Evolutionary conservation across 1,140 invertebrate species (phyloP), one percentile per base, ranked within the genome.

Genomic region (Lepidotrigona ventralis): DNA sequence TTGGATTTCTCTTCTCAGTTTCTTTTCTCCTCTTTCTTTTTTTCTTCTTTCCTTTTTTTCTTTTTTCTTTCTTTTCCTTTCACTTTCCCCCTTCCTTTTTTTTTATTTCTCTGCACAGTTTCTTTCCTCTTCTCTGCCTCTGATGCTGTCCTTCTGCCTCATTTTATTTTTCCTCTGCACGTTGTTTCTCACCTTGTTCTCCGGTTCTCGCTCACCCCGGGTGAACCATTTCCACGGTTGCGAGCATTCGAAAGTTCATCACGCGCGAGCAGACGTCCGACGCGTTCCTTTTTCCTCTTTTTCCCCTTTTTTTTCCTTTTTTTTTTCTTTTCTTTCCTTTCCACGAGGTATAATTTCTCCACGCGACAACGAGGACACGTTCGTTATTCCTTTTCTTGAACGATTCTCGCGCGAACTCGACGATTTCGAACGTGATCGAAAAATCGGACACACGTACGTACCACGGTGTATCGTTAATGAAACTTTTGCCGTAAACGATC

Each of bases 181-280:
- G 46, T 72, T 54, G 46, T 53, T 29, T 46, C 39, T 46, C 39
- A 46, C 39, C n/a, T 33, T 68, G 12, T 11, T 19, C 29, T 6
- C 39, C 6, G 2, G 6, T 60, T 51, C 21, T 51, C 46, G 58
- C 23, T 46, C 69, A 26, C 6, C 15, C 39, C 39, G 39, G 21
- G 5, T 56, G 56, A n/a, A n/a, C n/a, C 39, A 46, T 46, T 51
- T 58, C 53, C 72, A 23, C 29, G 29, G 17, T 26, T 23, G 26
- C 51, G 19, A 46, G 26, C 70, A 66, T 86, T 84, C 64, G 72
- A 80, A 75, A 73, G 26, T 83, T 80, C 53, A 56, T 82, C 73
- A 19, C n/a, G 33, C 73, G 63, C 53, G 21, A 75, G 53, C 76
- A 46, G 29, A 76, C 58, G 66, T 66, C 66, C 51, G 29, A 77